Evolutionary conservation across 2,113 vertebrate genomes (phyloP).

Genomic region (Puntigrus tetrazona): DNA sequence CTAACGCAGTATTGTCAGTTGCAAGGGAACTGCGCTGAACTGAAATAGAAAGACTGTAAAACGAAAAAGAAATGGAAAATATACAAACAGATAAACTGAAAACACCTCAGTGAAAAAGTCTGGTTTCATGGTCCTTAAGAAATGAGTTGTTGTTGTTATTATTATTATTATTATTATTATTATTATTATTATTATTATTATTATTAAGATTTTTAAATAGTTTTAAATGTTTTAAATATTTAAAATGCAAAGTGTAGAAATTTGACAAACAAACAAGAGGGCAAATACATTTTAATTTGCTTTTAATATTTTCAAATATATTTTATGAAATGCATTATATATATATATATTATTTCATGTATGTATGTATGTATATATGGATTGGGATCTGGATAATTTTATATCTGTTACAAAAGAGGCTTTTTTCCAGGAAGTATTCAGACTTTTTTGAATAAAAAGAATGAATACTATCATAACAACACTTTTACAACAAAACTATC

Average conservation of each 20-base stretch:
- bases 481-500: too few species aligned
- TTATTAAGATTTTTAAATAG: not conserved
- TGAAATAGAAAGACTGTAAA: not conserved
- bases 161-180: not conserved
- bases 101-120: not conserved
- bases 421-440: not conserved
- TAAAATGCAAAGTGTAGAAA: not conserved
- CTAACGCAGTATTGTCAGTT: not conserved
- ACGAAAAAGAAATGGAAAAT: not conserved
- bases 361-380: not conserved
- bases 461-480: too few species aligned
- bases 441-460: too few species aligned
- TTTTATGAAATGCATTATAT: too few species aligned
- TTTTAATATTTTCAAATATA: too few species aligned
- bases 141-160: too few species aligned
- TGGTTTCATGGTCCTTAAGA: not conserved
- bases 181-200: not conserved
- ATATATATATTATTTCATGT: too few species aligned
- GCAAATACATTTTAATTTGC: too few species aligned
- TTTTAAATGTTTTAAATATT: too few species aligned
- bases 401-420: not conserved
- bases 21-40: not conserved
- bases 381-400: too few species aligned
- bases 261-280: too few species aligned
- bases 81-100: not conserved